Evolutionary conservation across 1,140 invertebrate species (phyloP).

Genomic region (Lethrus apterus): DNA sequence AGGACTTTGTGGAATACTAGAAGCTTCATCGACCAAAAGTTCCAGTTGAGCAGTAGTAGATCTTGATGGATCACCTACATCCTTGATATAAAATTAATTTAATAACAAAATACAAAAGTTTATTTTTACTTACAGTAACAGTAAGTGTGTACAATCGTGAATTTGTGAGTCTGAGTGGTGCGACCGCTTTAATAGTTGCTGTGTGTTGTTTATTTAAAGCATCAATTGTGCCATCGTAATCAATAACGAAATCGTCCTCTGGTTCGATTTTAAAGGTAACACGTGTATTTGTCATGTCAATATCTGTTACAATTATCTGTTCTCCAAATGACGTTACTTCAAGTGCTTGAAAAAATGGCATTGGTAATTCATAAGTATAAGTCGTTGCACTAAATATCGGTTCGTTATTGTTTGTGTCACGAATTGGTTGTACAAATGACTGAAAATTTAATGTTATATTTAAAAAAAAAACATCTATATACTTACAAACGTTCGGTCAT

Average conservation of each 20-base stretch:
- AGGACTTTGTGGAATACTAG: background rate
- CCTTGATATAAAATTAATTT: background rate
- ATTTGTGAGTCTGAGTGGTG: background rate
- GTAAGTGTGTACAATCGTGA: background rate
- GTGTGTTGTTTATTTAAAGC: background rate
- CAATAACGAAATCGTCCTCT: background rate
- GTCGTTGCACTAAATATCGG: background rate
- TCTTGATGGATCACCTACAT: background rate
- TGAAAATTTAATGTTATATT: no score
- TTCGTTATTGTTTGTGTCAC: background rate
- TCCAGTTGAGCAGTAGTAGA: background rate
- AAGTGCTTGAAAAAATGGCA: background rate
- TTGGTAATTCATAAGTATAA: background rate
- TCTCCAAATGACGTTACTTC: background rate
- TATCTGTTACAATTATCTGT: background rate
- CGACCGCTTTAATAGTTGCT: background rate
- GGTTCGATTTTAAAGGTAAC: background rate
- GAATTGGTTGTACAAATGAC: background rate
- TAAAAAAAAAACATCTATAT: no score
- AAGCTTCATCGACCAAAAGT: background rate
- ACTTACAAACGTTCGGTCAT: no score
- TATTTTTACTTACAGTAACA: conserved; percentile 1
- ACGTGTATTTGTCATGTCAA: background rate
- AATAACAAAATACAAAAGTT: background rate
- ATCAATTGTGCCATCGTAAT: background rate